Evolutionary conservation across 1,140 invertebrate species (phyloP).

Genomic region (Tyrophagus putrescentiae): DNA sequence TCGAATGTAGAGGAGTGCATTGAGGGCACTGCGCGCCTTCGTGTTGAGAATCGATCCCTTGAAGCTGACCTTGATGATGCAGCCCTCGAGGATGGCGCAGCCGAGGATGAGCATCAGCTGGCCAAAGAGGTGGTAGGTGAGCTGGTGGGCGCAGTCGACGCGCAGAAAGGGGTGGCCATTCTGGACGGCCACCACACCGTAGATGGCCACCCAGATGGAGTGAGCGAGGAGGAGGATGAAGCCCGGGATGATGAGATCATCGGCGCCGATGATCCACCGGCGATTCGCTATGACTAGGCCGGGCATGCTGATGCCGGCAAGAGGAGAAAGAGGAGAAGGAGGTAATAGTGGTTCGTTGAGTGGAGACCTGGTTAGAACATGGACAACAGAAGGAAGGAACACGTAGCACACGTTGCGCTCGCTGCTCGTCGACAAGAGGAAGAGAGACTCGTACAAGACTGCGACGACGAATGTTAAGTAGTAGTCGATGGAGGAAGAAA

Average conservation of each 20-base stretch:
- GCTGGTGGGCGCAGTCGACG: constrained; percentile 30
- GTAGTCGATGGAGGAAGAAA: too few relatives aligned
- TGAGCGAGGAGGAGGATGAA: constrained; percentile 57
- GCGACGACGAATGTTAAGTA: too few relatives aligned
- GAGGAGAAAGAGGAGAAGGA: too few relatives aligned
- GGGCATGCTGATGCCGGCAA: constrained; percentile 63
- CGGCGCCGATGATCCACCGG: constrained; percentile 72
- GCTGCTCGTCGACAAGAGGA: too few relatives aligned
- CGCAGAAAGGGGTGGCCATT: constrained; percentile 41
- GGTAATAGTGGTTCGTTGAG: too few relatives aligned
- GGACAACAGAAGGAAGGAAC: too few relatives aligned
- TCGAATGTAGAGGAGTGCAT: constrained; percentile 63
- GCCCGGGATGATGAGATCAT: constrained; percentile 70
- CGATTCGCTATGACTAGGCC: constrained; percentile 67
- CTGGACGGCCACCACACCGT: constrained; percentile 43
- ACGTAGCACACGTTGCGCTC: too few relatives aligned
- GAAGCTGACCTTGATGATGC: constrained; percentile 57
- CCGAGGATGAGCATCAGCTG: constrained; percentile 51
- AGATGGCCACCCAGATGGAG: constrained; percentile 50
- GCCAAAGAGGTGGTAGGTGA: constrained; percentile 53
- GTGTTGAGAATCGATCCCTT: constrained; percentile 66
- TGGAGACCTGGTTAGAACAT: too few relatives aligned
- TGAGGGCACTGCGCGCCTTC: constrained; percentile 52
- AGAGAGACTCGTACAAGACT: too few relatives aligned
- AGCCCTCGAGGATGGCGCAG: constrained; percentile 52